These are phyloP conservation scores for Crioceris asparagi DNA, from an alignment of 2,888 invertebrate genomes.

Conservation along the genomic window DNA sequence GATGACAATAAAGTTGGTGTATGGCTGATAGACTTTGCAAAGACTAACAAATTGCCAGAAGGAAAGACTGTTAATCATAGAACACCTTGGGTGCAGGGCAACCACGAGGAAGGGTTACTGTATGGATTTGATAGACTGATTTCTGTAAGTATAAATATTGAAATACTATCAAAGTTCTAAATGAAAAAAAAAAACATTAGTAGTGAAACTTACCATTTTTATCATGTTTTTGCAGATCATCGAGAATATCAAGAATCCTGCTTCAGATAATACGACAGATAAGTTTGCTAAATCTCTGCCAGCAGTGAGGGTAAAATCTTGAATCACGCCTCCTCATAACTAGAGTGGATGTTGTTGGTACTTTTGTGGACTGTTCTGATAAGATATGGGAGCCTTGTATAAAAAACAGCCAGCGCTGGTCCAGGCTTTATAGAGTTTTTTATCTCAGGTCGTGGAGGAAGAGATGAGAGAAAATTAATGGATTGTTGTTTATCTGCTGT, in stretches of 20 bases:
- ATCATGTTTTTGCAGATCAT: constrained; percentile 27
- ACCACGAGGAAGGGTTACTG: constrained; percentile 92
- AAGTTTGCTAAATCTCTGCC: constrained; percentile 25
- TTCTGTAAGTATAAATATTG: constrained; percentile 41
- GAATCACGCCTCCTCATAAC: no score
- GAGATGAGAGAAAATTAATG: no score
- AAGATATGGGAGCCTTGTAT: no score
- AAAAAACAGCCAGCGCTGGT: no score
- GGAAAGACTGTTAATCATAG: constrained; percentile 66
- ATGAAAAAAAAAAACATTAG: not conserved
- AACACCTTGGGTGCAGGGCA: constrained; percentile 79
- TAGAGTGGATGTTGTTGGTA: no score
- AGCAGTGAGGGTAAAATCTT: constrained; percentile 32
- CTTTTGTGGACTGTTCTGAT: no score
- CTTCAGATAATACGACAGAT: constrained; percentile 18
- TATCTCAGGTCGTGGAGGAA: no score
- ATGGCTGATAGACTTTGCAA: constrained; percentile 97
- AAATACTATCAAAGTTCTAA: not conserved
- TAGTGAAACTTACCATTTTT: no score
- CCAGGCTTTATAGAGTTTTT: no score
- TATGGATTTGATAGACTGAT: constrained; percentile 88
- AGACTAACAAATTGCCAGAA: constrained; percentile 67
- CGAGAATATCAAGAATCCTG: constrained; percentile 21
- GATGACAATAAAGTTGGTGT: constrained; percentile 80
- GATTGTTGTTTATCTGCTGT: no score